phyloP scores from a whole-genome alignment of 2,113 vertebrate genomes.

The Crocuta crocuta region DNA sequence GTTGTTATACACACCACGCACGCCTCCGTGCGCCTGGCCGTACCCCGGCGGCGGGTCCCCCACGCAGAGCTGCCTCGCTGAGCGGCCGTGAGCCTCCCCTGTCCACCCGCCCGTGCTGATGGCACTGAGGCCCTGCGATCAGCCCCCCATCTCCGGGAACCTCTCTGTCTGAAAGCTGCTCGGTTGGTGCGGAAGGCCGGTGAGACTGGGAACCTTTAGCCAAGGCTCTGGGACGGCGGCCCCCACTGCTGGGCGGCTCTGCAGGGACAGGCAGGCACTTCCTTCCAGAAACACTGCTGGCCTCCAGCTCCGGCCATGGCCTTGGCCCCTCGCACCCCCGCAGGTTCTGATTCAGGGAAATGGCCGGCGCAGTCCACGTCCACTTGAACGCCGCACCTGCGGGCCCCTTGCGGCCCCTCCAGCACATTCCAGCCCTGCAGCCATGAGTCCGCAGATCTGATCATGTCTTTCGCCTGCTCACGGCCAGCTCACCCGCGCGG shows the following conservation, averaged over 20 bases:
- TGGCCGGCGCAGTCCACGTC: fast-evolving
- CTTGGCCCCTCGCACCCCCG: background rate
- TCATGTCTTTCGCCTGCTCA: background rate
- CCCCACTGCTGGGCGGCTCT: background rate
- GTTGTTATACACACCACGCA: too few species aligned
- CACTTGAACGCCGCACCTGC: fast-evolving
- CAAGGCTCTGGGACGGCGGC: background rate
- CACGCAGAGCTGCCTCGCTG: background rate
- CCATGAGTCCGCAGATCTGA: background rate
- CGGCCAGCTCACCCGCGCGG: background rate
- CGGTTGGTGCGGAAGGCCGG: background rate
- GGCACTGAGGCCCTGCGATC: background rate
- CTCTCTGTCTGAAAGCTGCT: background rate
- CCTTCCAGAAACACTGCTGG: background rate
- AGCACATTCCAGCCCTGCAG: fast-evolving
- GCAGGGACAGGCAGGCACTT: background rate
- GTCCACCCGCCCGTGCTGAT: fast-evolving
- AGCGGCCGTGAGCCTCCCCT: fast-evolving
- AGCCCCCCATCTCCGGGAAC: background rate
- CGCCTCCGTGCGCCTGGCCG: background rate
- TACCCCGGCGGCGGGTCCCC: too few species aligned
- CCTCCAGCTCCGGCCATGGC: background rate
- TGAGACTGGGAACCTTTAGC: background rate
- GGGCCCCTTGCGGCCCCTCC: background rate
- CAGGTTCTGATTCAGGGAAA: background rate